These are phyloP conservation scores for Drosophila sp. DNA, from an alignment of 1,140 invertebrate species.

Conservation along the genomic window DNA sequence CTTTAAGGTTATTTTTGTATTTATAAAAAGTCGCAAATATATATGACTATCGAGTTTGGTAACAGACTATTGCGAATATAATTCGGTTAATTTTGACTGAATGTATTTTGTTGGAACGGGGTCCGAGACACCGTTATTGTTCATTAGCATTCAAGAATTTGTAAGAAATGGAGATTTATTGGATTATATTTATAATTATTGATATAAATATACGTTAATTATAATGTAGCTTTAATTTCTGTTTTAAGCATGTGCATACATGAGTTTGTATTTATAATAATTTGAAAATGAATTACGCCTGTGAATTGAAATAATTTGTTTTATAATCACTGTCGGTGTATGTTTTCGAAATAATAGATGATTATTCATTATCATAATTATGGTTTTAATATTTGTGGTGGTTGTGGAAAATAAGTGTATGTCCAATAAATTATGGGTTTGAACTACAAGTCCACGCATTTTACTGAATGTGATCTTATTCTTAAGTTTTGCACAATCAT, in stretches of 20 bases:
- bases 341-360: constrained; percentile 22
- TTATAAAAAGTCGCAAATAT: not conserved
- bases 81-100: constrained; percentile 7
- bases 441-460: constrained; percentile 51
- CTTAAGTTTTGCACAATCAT: constrained; percentile 27
- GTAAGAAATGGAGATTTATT: constrained; percentile 65
- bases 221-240: constrained; percentile 53
- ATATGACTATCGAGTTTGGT: constrained; percentile 3
- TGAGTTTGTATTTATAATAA: constrained; percentile 51
- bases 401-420: constrained; percentile 42
- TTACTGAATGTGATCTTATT: constrained; percentile 49
- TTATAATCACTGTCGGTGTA: constrained; percentile 35
- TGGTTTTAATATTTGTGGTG: constrained; percentile 46
- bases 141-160: constrained; percentile 29
- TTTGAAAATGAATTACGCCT: constrained; percentile 37
- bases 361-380: constrained; percentile 47
- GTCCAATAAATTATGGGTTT: constrained; percentile 37
- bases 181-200: constrained; percentile 61
- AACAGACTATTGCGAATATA: constrained; percentile 1
- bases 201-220: constrained; percentile 63
- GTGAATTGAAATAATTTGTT: constrained; percentile 33
- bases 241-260: constrained; percentile 50
- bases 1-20: not conserved
- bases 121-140: not conserved
- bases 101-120: not conserved